These are phyloP conservation scores for Netelia melanura DNA, from an alignment of 2,888 invertebrate species.

Conservation along the genomic window DNA sequence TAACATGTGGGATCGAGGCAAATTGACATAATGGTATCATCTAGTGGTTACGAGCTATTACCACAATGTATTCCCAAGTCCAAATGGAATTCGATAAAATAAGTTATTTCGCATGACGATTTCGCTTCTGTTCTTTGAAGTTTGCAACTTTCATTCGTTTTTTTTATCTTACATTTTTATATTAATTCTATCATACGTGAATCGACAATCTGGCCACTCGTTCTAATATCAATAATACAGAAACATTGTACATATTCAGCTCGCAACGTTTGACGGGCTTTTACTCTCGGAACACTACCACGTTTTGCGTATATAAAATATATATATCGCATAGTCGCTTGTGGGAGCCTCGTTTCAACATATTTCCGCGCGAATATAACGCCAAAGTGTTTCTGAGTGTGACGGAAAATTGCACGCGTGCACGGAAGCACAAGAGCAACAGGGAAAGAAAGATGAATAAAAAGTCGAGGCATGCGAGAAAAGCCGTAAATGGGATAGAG, in stretches of 20 bases:
- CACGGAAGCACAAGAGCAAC: slow-evolving; percentile 40
- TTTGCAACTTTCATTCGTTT: no score
- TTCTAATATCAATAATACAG: no score
- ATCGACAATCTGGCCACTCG: no score
- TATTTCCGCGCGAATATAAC: slow-evolving; percentile 53
- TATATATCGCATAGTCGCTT: not conserved
- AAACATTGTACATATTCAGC: not conserved
- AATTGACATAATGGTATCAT: no score
- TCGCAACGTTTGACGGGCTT: not conserved
- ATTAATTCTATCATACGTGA: no score
- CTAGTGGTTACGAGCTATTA: no score
- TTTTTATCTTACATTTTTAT: no score
- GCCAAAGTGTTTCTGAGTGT: slow-evolving; percentile 67
- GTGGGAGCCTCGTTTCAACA: slow-evolving; percentile 50
- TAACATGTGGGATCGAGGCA: no score
- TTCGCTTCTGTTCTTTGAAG: no score
- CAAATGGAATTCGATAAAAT: no score
- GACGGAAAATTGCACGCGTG: slow-evolving; percentile 53
- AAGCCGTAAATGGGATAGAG: slow-evolving; percentile 43
- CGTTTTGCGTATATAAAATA: not conserved
- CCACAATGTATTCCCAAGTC: no score
- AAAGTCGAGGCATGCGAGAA: slow-evolving; percentile 43
- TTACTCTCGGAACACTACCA: not conserved
- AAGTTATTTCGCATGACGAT: no score
- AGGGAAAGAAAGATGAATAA: slow-evolving; percentile 35